Conservation (phyloP, 2,113 vertebrate genomes). For the Ammodytes dubius region DNA sequence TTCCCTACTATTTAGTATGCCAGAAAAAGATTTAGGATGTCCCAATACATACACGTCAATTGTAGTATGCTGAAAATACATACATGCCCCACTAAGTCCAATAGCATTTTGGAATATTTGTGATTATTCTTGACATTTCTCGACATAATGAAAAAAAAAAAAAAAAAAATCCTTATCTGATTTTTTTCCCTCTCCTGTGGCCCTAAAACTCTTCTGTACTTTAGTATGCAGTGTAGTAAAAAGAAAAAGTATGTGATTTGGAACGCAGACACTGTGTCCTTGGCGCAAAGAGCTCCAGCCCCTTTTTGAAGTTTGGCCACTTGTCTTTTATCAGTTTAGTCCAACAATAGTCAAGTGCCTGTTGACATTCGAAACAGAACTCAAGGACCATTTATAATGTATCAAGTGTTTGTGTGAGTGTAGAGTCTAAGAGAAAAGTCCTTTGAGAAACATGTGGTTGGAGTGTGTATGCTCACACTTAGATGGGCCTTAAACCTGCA, state of each 20-base stretch:
- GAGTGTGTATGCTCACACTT: background rate
- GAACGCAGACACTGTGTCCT: conserved; percentile 27
- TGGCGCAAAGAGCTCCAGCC: conserved; percentile 18
- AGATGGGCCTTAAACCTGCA: conserved; percentile 6
- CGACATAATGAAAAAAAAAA: too few species aligned
- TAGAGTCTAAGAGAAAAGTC: conserved; percentile 25
- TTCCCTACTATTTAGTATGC: too few species aligned
- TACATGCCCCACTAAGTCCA: too few species aligned
- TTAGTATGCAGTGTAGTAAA: too few species aligned
- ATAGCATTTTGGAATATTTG: too few species aligned
- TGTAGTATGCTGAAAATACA: too few species aligned
- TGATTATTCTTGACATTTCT: too few species aligned
- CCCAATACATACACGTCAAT: too few species aligned
- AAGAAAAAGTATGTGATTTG: background rate
- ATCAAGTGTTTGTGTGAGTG: conserved; percentile 51
- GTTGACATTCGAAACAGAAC: conserved; percentile 44
- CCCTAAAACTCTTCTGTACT: too few species aligned
- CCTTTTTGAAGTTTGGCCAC: conserved; percentile 31
- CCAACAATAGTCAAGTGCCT: conserved; percentile 35
- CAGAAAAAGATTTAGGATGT: too few species aligned
- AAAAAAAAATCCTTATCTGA: too few species aligned
- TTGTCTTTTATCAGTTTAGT: conserved; percentile 40
- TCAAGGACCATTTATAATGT: conserved; percentile 12
- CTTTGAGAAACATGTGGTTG: background rate
- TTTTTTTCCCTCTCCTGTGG: too few species aligned